A percentile compares a stretch with the other conserved stretches of the same genome.
These are phyloP conservation scores for Germaria angustata DNA, from an alignment of 2,888 invertebrate genomes.

Conservation along the genomic window DNA sequence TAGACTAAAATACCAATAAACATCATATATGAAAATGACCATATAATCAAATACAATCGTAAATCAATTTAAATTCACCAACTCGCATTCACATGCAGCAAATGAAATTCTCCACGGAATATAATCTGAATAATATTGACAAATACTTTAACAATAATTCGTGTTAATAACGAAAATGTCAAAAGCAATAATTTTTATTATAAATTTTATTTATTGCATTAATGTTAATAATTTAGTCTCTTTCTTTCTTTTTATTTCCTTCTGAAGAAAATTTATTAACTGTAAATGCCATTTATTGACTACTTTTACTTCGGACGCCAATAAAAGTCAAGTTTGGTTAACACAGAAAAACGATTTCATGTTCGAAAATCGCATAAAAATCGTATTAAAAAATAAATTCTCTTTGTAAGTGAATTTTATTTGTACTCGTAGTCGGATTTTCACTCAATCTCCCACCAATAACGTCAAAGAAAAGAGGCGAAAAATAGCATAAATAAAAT, in stretches of 20 bases:
- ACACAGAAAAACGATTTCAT: constrained; percentile 62
- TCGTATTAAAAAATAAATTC: constrained; percentile 53
- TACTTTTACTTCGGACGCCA: constrained; percentile 64
- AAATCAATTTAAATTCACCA: not conserved
- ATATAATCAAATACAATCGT: not conserved
- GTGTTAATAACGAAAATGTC: constrained; percentile 44
- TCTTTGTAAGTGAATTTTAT: constrained; percentile 7
- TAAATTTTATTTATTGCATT: constrained; percentile 53
- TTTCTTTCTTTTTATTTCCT: not conserved
- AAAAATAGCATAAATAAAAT: constrained; percentile 41
- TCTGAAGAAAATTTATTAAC: constrained; percentile 64
- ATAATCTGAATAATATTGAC: constrained; percentile 59
- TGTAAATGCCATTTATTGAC: constrained; percentile 68
- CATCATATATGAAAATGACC: not conserved
- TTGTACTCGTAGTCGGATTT: constrained; percentile 23
- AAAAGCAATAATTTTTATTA: constrained; percentile 46
- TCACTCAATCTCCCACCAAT: constrained; percentile 24
- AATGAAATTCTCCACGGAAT: constrained; percentile 7
- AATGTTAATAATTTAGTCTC: constrained; percentile 37
- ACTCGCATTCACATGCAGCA: not conserved
- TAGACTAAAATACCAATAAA: not conserved
- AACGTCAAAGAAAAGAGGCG: not conserved
- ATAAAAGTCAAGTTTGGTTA: constrained; percentile 65
- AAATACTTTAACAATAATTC: constrained; percentile 59
- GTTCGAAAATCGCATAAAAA: constrained; percentile 65